Conservation (phyloP, 64 coral and sea anemone species). For the Hydrozoanthus tunicans region DNA sequence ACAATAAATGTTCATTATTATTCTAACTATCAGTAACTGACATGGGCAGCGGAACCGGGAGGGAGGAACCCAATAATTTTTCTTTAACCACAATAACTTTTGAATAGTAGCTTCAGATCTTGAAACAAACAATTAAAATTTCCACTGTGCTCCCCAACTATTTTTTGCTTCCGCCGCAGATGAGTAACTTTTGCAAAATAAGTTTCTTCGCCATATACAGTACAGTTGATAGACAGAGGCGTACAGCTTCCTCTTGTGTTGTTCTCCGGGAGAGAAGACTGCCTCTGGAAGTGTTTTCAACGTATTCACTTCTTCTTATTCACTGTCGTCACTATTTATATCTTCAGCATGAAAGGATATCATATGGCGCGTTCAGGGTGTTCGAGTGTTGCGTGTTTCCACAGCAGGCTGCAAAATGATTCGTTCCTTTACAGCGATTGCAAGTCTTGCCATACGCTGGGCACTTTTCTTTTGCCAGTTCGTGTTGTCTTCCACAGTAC, state of each 20-base stretch:
- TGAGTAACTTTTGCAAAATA: too few species aligned
- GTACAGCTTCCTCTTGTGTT: background rate
- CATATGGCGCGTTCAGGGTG: background rate
- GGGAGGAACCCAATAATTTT: too few species aligned
- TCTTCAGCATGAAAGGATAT: background rate
- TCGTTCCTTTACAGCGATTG: background rate
- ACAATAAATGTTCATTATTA: too few species aligned
- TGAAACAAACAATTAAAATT: too few species aligned
- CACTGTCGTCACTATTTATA: background rate
- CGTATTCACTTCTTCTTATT: background rate
- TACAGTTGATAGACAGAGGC: background rate
- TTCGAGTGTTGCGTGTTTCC: background rate
- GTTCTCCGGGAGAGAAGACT: background rate
- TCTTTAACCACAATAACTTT: too few species aligned
- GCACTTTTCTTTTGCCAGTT: conserved; percentile 1
- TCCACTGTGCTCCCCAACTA: too few species aligned
- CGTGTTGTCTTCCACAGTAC: conserved; percentile 10
- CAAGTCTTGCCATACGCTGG: background rate
- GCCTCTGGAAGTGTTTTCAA: too few species aligned
- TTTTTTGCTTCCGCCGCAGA: too few species aligned
- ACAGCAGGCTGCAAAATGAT: conserved; percentile 7
- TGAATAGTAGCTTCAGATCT: too few species aligned
- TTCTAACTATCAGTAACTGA: too few species aligned
- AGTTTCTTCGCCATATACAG: too few species aligned
- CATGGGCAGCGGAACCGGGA: too few species aligned